Evolutionary conservation across 1,140 invertebrate genomes (phyloP).

Genomic region (Drosophila ficusphila): DNA sequence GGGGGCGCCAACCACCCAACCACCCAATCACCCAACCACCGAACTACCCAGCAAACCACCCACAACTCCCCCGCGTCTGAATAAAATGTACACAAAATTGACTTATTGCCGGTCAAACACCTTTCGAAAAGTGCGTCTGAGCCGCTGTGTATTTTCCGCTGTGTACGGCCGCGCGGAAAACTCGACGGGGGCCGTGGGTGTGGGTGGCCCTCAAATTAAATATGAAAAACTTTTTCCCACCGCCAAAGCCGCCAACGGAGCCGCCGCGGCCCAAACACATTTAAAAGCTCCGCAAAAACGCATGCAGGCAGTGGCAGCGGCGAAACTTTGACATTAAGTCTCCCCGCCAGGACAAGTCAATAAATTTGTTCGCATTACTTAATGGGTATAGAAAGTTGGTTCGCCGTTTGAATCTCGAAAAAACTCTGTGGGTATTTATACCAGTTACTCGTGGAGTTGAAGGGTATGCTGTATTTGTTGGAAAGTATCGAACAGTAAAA

Average conservation of each 20-base stretch:
- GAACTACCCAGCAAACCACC: conserved; percentile 11
- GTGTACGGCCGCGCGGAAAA: conserved; percentile 28
- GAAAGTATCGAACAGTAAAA: no score
- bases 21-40: no score
- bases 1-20: conserved; percentile 24
- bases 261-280: conserved; percentile 48
- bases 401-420: conserved; percentile 12
- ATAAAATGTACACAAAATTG: conserved; percentile 81
- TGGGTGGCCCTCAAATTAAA: conserved; percentile 66
- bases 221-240: conserved; percentile 74
- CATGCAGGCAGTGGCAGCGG: conserved; percentile 39
- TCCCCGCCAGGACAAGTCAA: conserved; percentile 40
- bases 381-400: conserved; percentile 28
- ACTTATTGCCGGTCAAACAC: conserved; percentile 83
- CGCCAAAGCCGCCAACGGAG: conserved; percentile 36
- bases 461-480: no score
- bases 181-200: conserved; percentile 8
- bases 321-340: conserved; percentile 66
- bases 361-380: conserved; percentile 49
- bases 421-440: background rate
- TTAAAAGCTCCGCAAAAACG: conserved; percentile 69
- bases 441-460: no score
- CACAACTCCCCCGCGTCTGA: conserved; percentile 40
- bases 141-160: conserved; percentile 30
- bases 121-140: conserved; percentile 66